Evolutionary conservation across 2,888 invertebrate species (phyloP), one percentile per base, ranked within the genome.

Genomic region (Netelia virgata): DNA sequence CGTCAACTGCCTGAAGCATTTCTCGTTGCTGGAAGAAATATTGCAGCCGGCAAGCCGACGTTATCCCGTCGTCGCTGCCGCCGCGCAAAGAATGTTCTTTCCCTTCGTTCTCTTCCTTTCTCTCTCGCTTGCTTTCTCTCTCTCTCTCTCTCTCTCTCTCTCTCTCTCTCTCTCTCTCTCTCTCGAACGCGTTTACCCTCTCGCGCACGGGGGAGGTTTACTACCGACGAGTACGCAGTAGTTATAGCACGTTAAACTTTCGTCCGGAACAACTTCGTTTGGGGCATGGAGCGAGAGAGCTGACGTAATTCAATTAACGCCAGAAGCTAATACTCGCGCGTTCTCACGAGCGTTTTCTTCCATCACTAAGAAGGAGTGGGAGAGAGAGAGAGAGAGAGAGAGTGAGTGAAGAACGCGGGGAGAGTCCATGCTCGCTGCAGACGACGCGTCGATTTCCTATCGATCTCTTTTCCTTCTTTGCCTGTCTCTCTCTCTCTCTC

Each of bases 281-380:
- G 66, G 57, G 55, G 47, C 47, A 18, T 18, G 57, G 57, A 18
- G 76, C 20, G 61, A 47, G 55, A 59, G 47, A 47, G 70, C 76
- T 76, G 80, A 76, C 70, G 83, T 84, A 84, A 84, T 84, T 84
- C 75, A 84, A 84, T 83, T 83, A 83, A 76, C 83, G 83, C 75
- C 79, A 79, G 70, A 70, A 80, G 83, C 83, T 79, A 83, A 83
- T 80, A 70, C 75, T 28, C 79, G 63, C 63, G 57, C 83, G 47
- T 75, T 79, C 75, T 75, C 75, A 53, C 74, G 70, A 77, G 61
- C 70, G 68, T 83, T 82, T 73, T 83, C 79, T 75, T 66, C 20
- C 53, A 53, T 75, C 79, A 20, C 5, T 41, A 41, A 36, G 57
- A 69, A 64, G 23, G 47, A 47, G 47, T 14, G 14, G 14, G 14